These are phyloP conservation scores for Microchirus variegatus DNA, from an alignment of 2,797 vertebrate species.

Conservation along the genomic window DNA sequence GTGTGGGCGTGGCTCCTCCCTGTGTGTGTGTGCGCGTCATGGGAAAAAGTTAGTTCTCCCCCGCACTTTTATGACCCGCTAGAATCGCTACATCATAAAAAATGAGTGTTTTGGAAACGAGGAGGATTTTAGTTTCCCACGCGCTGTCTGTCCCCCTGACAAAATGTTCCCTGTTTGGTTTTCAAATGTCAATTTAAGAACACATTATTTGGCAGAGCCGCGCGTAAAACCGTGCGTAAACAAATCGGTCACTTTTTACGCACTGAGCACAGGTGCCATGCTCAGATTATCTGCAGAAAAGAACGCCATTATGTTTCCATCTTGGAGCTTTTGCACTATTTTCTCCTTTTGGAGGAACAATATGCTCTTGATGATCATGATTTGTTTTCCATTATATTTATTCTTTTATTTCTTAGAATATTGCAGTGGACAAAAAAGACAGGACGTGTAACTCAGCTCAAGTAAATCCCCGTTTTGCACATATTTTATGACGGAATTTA, in stretches of 20 bases:
- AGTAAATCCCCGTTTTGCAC: too few relatives aligned
- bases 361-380: too few relatives aligned
- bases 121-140: constrained; percentile 41
- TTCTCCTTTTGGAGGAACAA: too few relatives aligned
- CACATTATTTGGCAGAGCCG: too few relatives aligned
- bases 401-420: too few relatives aligned
- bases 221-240: neutral
- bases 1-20: constrained; percentile 12
- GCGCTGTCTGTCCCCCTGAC: neutral
- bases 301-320: too few relatives aligned
- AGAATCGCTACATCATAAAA: constrained; percentile 41
- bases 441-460: too few relatives aligned
- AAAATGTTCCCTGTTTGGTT: constrained; percentile 12
- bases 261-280: rapidly evolving
- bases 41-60: too few relatives aligned
- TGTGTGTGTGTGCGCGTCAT: constrained; percentile 17
- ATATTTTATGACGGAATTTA: too few relatives aligned
- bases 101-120: constrained; percentile 8
- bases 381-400: too few relatives aligned
- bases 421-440: too few relatives aligned
- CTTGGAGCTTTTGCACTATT: neutral
- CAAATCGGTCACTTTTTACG: neutral
- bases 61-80: constrained; percentile 61
- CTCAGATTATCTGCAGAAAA: too few relatives aligned
- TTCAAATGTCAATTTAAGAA: neutral